A percentile compares a stretch with the other conserved stretches of the same genome.
phyloP scores from a whole-genome alignment of 23 tunicate genomes.

The Phallusia fumigata region DNA sequence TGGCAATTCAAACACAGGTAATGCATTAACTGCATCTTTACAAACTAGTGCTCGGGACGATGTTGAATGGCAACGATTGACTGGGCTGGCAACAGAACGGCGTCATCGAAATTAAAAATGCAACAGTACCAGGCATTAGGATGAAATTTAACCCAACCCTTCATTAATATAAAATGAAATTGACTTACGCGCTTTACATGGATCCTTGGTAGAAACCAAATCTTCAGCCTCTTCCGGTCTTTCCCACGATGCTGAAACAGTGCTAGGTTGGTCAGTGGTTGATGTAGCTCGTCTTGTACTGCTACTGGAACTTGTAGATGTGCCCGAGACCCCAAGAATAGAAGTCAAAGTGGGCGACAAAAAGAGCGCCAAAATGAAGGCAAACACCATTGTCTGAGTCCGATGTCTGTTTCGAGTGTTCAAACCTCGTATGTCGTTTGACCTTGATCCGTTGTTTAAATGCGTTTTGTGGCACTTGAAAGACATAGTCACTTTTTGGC shows the following conservation, averaged over 20 bases:
- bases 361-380: slow-evolving; percentile 10
- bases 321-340: slow-evolving; percentile 7
- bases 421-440: too few species aligned
- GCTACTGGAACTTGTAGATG: not conserved
- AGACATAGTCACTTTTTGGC: too few species aligned
- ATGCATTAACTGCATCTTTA: too few species aligned
- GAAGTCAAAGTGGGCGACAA: not conserved
- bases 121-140: slow-evolving; percentile 7
- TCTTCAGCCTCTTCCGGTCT: not conserved
- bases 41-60: too few species aligned
- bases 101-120: slow-evolving; percentile 5
- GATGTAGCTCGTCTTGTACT: not conserved
- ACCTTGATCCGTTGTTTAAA: too few species aligned
- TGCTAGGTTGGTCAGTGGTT: not conserved
- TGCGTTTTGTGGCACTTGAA: too few species aligned
- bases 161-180: slow-evolving; percentile 7
- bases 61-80: too few species aligned
- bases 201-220: slow-evolving; percentile 36
- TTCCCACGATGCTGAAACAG: not conserved
- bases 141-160: not conserved
- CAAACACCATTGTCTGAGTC: not conserved
- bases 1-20: too few species aligned
- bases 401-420: not conserved
- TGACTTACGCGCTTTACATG: slow-evolving; percentile 76
- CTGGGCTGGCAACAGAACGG: not conserved